Conservation (phyloP, 2,797 vertebrate species). For the Clarias platycephalus region DNA sequence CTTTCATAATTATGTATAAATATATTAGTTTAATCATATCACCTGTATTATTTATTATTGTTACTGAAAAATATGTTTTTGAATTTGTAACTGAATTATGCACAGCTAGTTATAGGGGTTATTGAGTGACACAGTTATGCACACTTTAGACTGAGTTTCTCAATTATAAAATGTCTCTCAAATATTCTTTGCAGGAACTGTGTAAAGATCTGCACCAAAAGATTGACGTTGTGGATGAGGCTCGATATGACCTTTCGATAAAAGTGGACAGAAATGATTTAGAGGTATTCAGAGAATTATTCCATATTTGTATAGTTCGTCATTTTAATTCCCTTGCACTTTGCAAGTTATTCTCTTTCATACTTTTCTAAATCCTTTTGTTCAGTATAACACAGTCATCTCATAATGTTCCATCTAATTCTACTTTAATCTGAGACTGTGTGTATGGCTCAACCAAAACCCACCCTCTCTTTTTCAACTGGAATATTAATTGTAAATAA, state of each 20-base stretch:
- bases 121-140: not conserved
- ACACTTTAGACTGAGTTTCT: not conserved
- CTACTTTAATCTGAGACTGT: not conserved
- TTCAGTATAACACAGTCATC: not conserved
- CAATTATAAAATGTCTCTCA: conserved; percentile 33
- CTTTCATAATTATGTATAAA: not conserved
- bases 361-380: not conserved
- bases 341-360: not conserved
- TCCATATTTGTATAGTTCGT: not conserved
- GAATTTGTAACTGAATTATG: not conserved
- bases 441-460: not conserved
- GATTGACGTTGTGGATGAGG: conserved; percentile 71
- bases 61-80: not conserved
- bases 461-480: not conserved
- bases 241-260: conserved; percentile 63
- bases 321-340: not conserved
- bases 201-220: conserved; percentile 69
- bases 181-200: conserved; percentile 60
- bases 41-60: not conserved
- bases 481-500: not conserved
- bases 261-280: conserved; percentile 70
- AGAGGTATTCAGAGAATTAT: conserved; percentile 53
- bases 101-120: not conserved
- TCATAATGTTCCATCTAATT: not conserved
- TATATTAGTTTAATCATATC: not conserved